Evolutionary conservation across 2,113 vertebrate species (phyloP).

Genomic region (Gallinago undulata): DNA sequence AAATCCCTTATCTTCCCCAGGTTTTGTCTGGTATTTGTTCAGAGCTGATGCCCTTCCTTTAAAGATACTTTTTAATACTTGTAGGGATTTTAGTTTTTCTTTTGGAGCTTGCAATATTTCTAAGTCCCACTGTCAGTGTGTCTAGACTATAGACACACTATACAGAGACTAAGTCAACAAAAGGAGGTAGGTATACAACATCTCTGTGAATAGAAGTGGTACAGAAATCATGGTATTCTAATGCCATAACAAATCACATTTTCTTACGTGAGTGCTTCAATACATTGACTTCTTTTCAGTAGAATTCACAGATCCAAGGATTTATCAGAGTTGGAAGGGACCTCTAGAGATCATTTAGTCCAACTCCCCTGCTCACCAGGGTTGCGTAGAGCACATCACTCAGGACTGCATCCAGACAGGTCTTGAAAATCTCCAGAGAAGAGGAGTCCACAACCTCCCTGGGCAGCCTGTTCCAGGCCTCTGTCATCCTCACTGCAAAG

Average conservation of each 20-base stretch:
- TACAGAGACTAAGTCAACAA: not conserved
- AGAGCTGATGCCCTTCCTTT: not conserved
- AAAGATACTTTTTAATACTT: not conserved
- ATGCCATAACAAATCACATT: not conserved
- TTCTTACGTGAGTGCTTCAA: not conserved
- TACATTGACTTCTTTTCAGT: not conserved
- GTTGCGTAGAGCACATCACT: no score
- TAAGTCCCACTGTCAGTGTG: not conserved
- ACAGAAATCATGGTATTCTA: not conserved
- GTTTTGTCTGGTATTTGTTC: not conserved
- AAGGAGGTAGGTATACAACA: not conserved
- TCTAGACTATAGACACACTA: not conserved
- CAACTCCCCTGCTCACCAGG: no score
- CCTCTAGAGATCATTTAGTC: no score
- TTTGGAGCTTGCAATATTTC: not conserved
- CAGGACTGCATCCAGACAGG: no score
- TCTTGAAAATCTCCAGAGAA: no score
- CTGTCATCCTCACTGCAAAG: no score
- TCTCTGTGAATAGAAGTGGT: not conserved
- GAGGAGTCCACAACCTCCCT: no score
- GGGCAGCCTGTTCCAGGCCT: no score
- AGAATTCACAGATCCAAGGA: no score
- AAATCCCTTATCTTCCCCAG: not conserved
- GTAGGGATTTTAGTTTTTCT: not conserved
- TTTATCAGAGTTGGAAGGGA: no score